These are phyloP conservation scores for Solea senegalensis DNA, from an alignment of 2,113 vertebrate species.

Conservation along the genomic window DNA sequence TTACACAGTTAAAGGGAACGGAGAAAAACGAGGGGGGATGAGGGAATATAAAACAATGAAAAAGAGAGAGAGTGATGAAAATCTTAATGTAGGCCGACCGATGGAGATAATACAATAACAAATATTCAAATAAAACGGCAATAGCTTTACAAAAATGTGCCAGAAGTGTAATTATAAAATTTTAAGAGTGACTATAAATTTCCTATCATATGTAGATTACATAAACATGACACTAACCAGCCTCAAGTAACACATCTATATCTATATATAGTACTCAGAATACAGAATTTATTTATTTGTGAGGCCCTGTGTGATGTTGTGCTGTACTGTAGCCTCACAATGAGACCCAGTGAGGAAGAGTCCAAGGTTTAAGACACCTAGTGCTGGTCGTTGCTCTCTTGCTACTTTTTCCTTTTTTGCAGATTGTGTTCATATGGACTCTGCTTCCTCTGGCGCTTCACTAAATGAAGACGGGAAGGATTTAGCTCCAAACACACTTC, in stretches of 20 bases:
- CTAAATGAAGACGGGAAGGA: constrained; percentile 39
- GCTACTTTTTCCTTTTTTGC: constrained; percentile 31
- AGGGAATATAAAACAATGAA: constrained; percentile 72
- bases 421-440: constrained; percentile 74
- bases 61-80: constrained; percentile 60
- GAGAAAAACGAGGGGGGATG: constrained; percentile 24
- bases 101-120: constrained; percentile 62
- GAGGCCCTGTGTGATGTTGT: constrained; percentile 73
- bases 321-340: constrained; percentile 57
- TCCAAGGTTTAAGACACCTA: constrained; percentile 71
- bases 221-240: constrained; percentile 65
- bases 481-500: constrained; percentile 53
- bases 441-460: constrained; percentile 30
- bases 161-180: constrained; percentile 65
- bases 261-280: constrained; percentile 62
- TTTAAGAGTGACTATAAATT: constrained; percentile 68
- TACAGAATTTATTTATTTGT: constrained; percentile 51
- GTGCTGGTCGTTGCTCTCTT: constrained; percentile 66
- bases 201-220: constrained; percentile 71
- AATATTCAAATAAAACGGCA: constrained; percentile 53
- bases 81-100: constrained; percentile 56
- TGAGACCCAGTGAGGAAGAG: constrained; percentile 60
- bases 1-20: constrained; percentile 57
- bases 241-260: constrained; percentile 69
- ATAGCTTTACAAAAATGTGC: constrained; percentile 60